A percentile compares a stretch with the other conserved stretches of the same genome.
Evolutionary conservation across 1,140 invertebrate genomes (phyloP).

Genomic region (Drosophila tsacasi): DNA sequence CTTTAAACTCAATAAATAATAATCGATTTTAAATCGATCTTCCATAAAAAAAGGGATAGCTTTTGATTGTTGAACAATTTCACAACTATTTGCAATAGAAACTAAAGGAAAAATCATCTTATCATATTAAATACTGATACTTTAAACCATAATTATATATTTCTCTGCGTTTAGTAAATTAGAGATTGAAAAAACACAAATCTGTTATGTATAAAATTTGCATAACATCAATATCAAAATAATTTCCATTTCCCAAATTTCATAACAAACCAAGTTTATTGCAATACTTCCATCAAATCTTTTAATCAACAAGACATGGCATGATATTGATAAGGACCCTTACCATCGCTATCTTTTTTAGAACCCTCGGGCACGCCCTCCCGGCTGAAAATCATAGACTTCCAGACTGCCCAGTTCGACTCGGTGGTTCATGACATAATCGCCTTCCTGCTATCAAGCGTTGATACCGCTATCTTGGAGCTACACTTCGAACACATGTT

Average conservation of each 20-base stretch:
- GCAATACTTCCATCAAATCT: background rate
- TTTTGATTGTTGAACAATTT: background rate
- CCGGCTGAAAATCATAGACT: slow-evolving; percentile 88
- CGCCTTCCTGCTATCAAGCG: slow-evolving; percentile 87
- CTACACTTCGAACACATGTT: slow-evolving; percentile 85
- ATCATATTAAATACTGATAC: too few relatives aligned
- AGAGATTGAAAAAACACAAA: background rate
- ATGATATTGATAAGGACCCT: background rate
- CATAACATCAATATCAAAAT: background rate
- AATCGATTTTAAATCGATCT: background rate
- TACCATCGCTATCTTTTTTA: slow-evolving; percentile 13
- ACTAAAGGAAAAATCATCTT: background rate
- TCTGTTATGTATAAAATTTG: background rate
- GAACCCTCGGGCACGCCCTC: slow-evolving; percentile 69
- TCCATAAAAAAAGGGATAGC: background rate
- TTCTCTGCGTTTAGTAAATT: background rate
- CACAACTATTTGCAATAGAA: background rate
- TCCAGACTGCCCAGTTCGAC: slow-evolving; percentile 87
- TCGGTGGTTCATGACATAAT: slow-evolving; percentile 87
- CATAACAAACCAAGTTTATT: background rate
- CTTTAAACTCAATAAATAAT: too few relatives aligned
- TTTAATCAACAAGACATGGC: background rate
- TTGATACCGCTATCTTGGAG: slow-evolving; percentile 83
- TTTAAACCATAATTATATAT: too few relatives aligned
- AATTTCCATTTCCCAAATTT: background rate